Base-by-base conservation (phyloP, 2,888 invertebrate genomes). In the Dione juno region DNA sequence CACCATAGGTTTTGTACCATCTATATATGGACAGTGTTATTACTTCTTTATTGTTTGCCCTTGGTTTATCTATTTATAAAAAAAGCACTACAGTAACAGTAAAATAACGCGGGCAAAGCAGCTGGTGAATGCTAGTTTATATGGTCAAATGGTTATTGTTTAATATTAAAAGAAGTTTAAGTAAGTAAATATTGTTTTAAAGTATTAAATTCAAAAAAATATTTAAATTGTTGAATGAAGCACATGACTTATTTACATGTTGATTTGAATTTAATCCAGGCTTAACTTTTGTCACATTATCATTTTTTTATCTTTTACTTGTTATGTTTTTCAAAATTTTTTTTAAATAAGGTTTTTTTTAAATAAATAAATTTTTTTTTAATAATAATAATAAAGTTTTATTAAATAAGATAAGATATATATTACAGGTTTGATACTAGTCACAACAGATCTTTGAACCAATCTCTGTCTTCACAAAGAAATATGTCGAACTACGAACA, bases 401-500 rank as follows among this genome's bases (percentile, higher is more conserved):
- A n/a, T 48, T 13, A 40, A 50, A 1, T 65, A 52, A 50, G 41
- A 40, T 43, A 35, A 19, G 14, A 48, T 63, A 43, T 66, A 40
- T 19, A 45, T 67, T 87, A 68, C 86, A 93, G 93, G 74, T 93
- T 93, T 67, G 93, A 93, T 82, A 93, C 93, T 85, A 89, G 89
- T 89, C 92, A 90, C 71, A 84, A 80, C 69, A 81, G 83, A 69
- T 85, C 79, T 76, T 85, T 86, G 71, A 89, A 84, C 75, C 84
- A 87, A 74, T 87, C 89, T 1, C 77, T 89, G 1, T 90, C 89
- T 0, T 74, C 85, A 63, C 88, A 89, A 80, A 85, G 92, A 67
- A 91, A 92, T 77, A 80, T 90, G 13, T 92, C 93, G 0, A 89
- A 93, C 74, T 94, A 95, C 80, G 94, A 95, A 78, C 95, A 95